Evolutionary conservation across 1,140 invertebrate genomes (phyloP).

Genomic region (Drosophila tani): DNA sequence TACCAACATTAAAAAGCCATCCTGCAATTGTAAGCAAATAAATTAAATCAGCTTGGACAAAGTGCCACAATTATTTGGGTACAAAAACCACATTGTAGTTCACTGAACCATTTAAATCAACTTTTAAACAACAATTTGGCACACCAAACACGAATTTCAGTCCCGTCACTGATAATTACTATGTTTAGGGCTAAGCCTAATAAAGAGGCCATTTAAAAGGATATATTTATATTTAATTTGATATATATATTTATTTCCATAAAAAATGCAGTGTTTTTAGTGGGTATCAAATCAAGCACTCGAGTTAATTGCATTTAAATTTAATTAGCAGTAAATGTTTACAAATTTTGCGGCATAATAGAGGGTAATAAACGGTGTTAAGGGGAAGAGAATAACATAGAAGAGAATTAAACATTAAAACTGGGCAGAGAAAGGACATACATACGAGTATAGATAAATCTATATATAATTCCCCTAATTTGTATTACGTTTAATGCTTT

Average conservation of each 20-base stretch:
- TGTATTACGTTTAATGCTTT: constrained; percentile 46
- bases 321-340: constrained; percentile 81
- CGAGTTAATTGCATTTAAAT: constrained; percentile 79
- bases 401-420: constrained; percentile 22
- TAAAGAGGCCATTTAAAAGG: constrained; percentile 34
- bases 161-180: constrained; percentile 35
- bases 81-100: constrained; percentile 20
- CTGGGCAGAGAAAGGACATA: background rate
- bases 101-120: constrained; percentile 43
- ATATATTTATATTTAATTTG: constrained; percentile 34
- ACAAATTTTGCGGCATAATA: constrained; percentile 69
- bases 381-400: background rate
- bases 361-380: background rate
- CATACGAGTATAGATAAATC: constrained; percentile 15
- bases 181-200: constrained; percentile 27
- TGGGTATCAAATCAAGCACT: constrained; percentile 72
- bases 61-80: constrained; percentile 3
- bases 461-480: constrained; percentile 72
- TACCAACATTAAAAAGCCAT: background rate
- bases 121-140: constrained; percentile 36
- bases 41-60: constrained; percentile 10
- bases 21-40: constrained; percentile 2
- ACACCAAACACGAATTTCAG: constrained; percentile 6
- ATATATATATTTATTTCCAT: constrained; percentile 25
- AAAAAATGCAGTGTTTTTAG: constrained; percentile 27